Conservation (phyloP, 2,797 vertebrate genomes). For the Scolopax bukidnonensis region DNA sequence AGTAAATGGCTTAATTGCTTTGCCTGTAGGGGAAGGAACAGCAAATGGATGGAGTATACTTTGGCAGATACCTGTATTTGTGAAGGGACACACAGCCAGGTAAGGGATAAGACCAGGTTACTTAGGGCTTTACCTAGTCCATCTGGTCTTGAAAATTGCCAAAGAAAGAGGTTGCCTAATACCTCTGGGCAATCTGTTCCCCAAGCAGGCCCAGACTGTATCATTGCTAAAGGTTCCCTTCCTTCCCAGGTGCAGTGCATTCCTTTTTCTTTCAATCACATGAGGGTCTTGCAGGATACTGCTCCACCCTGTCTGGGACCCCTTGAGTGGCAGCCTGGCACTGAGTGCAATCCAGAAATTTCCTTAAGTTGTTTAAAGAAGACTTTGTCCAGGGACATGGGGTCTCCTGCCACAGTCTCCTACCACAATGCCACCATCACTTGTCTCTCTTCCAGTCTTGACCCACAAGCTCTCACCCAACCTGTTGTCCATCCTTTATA, state of each 20-base stretch:
- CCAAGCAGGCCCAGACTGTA: not conserved
- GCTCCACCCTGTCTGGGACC: not conserved
- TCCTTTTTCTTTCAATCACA: not conserved
- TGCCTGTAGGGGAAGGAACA: not conserved
- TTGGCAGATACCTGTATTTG: not conserved
- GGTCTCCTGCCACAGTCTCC: not conserved
- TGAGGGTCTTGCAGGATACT: not conserved
- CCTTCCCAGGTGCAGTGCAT: not conserved
- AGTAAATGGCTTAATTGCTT: not conserved
- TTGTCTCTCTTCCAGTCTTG: not conserved
- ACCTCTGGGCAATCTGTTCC: not conserved
- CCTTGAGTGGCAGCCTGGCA: not conserved
- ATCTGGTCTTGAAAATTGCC: not conserved
- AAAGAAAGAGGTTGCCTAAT: not conserved
- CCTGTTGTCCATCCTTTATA: not conserved
- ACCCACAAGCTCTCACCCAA: not conserved
- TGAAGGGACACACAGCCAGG: not conserved
- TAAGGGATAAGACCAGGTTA: not conserved
- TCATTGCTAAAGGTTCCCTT: not conserved
- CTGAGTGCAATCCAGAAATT: not conserved
- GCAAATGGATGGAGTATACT: not conserved
- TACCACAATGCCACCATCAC: not conserved
- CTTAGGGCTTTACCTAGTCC: not conserved
- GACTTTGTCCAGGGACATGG: rapidly evolving
- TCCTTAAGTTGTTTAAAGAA: not conserved